Conservation (phyloP, 2,888 invertebrate genomes). For the Argyra leucocephala region DNA sequence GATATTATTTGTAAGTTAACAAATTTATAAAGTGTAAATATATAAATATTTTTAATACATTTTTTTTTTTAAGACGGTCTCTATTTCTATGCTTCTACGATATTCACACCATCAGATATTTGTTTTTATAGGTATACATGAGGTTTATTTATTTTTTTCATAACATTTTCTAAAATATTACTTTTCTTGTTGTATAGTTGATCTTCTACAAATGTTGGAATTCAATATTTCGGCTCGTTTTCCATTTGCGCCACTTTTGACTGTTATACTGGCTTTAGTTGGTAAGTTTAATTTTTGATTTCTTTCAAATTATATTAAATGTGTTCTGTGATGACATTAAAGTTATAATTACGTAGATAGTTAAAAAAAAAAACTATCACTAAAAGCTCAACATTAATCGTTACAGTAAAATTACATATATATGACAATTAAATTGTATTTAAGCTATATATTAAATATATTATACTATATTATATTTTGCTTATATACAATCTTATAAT, state of each 20-base stretch:
- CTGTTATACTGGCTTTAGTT: slow-evolving; percentile 94
- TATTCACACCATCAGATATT: slow-evolving; percentile 99
- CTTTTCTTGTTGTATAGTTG: slow-evolving; percentile 53
- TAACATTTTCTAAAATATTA: slow-evolving; percentile 1
- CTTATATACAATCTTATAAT: no score
- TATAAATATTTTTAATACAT: slow-evolving; percentile 21
- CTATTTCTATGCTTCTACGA: slow-evolving; percentile 92
- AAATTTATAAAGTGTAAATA: neutral
- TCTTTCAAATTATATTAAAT: no score
- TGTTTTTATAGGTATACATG: slow-evolving; percentile 97
- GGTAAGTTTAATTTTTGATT: slow-evolving; percentile 58
- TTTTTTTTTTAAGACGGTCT: slow-evolving; percentile 80
- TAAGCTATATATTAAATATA: no score
- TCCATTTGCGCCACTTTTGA: slow-evolving; percentile 91
- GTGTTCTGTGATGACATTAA: no score
- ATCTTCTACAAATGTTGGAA: slow-evolving; percentile 95
- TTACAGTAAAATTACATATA: no score
- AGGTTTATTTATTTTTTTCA: slow-evolving; percentile 41
- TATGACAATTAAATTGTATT: no score
- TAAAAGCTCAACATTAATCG: no score
- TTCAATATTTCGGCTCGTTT: slow-evolving; percentile 89
- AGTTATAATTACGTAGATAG: no score
- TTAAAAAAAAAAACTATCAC: no score
- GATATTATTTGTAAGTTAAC: slow-evolving; percentile 90
- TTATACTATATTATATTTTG: no score